Conservation (phyloP, 1,140 invertebrate genomes). For the Atopsyche davidsoni region DNA sequence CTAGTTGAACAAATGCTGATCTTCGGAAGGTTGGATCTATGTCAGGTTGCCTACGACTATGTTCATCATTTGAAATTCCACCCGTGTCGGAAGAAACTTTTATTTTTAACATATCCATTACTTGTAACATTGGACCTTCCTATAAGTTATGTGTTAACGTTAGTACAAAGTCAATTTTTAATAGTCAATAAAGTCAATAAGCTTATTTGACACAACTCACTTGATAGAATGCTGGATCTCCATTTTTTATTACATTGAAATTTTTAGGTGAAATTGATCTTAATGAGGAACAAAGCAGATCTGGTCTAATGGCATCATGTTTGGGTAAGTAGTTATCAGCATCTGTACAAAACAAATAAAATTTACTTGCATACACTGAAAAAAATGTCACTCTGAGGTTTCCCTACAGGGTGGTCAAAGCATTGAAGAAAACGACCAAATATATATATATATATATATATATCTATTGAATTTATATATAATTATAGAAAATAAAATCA, state of each 20-base stretch:
- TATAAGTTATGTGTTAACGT: slow-evolving; percentile 19
- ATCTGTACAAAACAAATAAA: slow-evolving; percentile 15
- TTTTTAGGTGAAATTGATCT: slow-evolving; percentile 13
- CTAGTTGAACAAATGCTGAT: slow-evolving; percentile 54
- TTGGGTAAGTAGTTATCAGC: slow-evolving; percentile 24
- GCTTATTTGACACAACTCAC: slow-evolving; percentile 10
- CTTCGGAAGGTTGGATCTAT: slow-evolving; percentile 51
- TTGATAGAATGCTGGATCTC: slow-evolving; percentile 27
- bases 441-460: too few species aligned
- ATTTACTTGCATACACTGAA: slow-evolving; percentile 34
- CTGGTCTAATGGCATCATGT: slow-evolving; percentile 17
- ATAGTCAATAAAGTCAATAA: not conserved
- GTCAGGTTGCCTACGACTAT: slow-evolving; percentile 23
- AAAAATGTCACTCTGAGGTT: slow-evolving; percentile 32
- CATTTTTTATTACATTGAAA: slow-evolving; percentile 21
- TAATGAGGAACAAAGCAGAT: slow-evolving; percentile 21
- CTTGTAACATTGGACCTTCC: slow-evolving; percentile 40
- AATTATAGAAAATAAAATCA: too few species aligned
- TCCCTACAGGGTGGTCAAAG: too few species aligned
- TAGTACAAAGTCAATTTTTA: not conserved
- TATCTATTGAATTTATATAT: too few species aligned
- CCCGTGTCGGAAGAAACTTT: not conserved
- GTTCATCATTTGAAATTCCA: not conserved
- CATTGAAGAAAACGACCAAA: too few species aligned
- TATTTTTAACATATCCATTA: slow-evolving; percentile 38